Percentiles rank a stretch among this genome's conserved stretches.
Evolutionary conservation across 2,797 vertebrate species (phyloP).

Genomic region (Pelodytes ibericus): DNA sequence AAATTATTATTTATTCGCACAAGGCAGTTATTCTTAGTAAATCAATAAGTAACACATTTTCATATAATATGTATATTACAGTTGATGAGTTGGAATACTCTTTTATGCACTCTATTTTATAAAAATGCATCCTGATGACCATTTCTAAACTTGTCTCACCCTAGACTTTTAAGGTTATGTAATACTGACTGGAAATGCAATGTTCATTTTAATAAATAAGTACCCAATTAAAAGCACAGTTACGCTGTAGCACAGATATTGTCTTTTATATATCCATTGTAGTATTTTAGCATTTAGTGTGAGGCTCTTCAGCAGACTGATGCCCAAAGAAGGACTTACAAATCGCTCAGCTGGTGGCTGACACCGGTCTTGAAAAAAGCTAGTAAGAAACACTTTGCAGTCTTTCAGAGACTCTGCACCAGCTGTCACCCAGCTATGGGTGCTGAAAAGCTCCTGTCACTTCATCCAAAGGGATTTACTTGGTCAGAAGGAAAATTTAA

Average conservation of each 20-base stretch:
- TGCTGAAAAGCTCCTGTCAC: slow-evolving; percentile 96
- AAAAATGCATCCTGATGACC: not conserved
- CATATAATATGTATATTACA: not conserved
- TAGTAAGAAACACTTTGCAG: slow-evolving; percentile 76
- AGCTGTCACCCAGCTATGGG: slow-evolving; percentile 93
- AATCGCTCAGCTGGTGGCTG: slow-evolving; percentile 82
- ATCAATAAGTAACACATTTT: not conserved
- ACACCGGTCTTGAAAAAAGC: slow-evolving; percentile 79
- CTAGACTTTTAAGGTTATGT: slow-evolving; percentile 41
- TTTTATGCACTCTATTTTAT: not conserved
- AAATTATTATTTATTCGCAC: no score
- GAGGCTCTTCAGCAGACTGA: slow-evolving; percentile 76
- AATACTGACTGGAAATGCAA: slow-evolving; percentile 65
- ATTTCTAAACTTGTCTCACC: not conserved
- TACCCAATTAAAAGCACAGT: slow-evolving; percentile 70
- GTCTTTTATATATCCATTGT: slow-evolving; percentile 74
- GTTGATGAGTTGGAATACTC: not conserved
- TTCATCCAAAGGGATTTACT: slow-evolving; percentile 88
- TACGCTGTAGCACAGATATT: slow-evolving; percentile 69
- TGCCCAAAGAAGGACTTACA: slow-evolving; percentile 77
- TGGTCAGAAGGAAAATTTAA: slow-evolving; percentile 86
- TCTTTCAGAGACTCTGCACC: slow-evolving; percentile 91
- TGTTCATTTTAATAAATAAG: slow-evolving; percentile 68
- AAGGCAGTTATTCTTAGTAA: no score
- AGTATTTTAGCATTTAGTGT: slow-evolving; percentile 73